These are phyloP conservation scores for Cyclophora albipunctata DNA, from an alignment of 2,888 invertebrate species.

Conservation along the genomic window DNA sequence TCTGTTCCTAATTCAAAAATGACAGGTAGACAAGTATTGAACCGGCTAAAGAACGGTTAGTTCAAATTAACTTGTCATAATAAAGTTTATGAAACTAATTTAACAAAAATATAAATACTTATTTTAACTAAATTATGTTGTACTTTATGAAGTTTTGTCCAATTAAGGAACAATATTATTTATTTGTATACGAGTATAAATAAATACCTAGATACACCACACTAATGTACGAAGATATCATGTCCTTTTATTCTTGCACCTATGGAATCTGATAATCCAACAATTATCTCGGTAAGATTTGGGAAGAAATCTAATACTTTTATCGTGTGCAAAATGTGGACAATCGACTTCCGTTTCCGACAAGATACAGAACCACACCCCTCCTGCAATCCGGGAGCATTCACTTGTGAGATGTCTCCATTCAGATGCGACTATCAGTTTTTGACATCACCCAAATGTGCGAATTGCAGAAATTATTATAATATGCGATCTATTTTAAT, in stretches of 20 bases:
- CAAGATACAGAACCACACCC: slow-evolving; percentile 55
- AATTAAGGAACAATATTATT: too few species aligned
- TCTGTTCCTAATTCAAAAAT: not conserved
- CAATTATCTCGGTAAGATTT: slow-evolving; percentile 3
- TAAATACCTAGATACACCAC: too few species aligned
- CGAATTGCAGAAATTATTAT: too few species aligned
- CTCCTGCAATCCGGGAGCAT: slow-evolving; percentile 27
- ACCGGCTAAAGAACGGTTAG: not conserved
- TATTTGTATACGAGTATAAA: too few species aligned
- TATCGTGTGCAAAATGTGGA: slow-evolving; percentile 34
- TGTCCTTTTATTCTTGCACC: too few species aligned
- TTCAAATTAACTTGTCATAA: too few species aligned
- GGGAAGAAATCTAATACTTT: slow-evolving; percentile 54
- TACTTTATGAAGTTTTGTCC: too few species aligned
- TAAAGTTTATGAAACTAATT: too few species aligned
- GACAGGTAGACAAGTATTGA: not conserved
- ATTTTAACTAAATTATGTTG: too few species aligned
- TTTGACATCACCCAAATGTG: slow-evolving; percentile 2
- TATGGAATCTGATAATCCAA: not conserved
- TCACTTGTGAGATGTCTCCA: slow-evolving; percentile 17
- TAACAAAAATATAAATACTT: too few species aligned
- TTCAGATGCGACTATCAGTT: slow-evolving; percentile 8
- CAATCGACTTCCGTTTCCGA: slow-evolving; percentile 69
- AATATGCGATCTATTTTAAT: too few species aligned
- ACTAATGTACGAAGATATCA: too few species aligned